A percentile compares a stretch with the other conserved stretches of the same genome.
phyloP scores from a whole-genome alignment of 2,797 vertebrate species.

The Huso huso region DNA sequence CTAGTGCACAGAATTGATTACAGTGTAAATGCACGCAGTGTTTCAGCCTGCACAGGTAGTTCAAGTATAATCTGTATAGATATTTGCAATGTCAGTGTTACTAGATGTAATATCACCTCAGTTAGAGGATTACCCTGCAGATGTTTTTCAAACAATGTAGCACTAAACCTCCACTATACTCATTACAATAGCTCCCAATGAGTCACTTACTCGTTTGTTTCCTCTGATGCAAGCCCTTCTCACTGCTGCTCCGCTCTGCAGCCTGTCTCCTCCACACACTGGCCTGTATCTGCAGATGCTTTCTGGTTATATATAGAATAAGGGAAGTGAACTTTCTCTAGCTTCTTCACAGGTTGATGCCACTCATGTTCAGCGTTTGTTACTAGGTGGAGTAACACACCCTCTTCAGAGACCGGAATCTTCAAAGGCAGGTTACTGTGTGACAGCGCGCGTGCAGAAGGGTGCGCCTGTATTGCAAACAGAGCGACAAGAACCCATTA shows the following conservation, averaged over 20 bases:
- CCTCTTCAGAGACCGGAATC: background rate
- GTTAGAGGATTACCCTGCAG: conserved; percentile 15
- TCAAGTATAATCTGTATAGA: background rate
- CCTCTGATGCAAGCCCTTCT: conserved; percentile 14
- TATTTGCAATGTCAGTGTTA: background rate
- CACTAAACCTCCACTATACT: too few species aligned
- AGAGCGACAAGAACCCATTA: background rate
- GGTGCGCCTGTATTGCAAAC: conserved; percentile 33
- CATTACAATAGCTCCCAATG: conserved; percentile 11
- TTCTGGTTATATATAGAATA: conserved; percentile 19
- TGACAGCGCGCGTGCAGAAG: too few species aligned
- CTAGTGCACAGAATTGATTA: too few species aligned
- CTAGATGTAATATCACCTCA: background rate
- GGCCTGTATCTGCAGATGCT: conserved; percentile 27
- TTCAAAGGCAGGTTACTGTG: too few species aligned
- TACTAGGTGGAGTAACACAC: too few species aligned
- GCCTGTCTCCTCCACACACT: conserved; percentile 13
- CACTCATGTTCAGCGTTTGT: conserved; percentile 18
- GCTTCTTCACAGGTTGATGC: conserved; percentile 21
- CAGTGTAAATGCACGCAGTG: too few species aligned
- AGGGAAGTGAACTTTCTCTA: conserved; percentile 44
- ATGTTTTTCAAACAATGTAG: conserved; percentile 19
- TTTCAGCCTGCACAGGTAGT: too few species aligned
- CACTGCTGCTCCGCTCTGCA: conserved; percentile 30
- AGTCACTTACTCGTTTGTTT: conserved; percentile 19